These are phyloP conservation scores for Lamprologus sp. DNA, from an alignment of 2,113 vertebrate genomes.

Conservation along the genomic window DNA sequence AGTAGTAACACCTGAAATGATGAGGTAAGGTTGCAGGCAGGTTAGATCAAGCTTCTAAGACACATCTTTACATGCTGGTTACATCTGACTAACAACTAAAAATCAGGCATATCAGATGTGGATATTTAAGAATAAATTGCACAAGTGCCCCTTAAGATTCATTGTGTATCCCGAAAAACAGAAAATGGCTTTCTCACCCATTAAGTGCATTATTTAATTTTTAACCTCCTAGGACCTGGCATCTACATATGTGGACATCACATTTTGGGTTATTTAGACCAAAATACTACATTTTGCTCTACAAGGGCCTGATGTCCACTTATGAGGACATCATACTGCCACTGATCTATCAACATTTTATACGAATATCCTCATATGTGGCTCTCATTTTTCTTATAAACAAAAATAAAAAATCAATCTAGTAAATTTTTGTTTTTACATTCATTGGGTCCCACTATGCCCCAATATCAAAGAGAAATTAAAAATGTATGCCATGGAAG, in stretches of 20 bases:
- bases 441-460: background rate
- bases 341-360: background rate
- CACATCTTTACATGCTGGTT: background rate
- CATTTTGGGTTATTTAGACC: background rate
- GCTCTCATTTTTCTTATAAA: background rate
- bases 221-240: background rate
- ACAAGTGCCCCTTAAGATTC: background rate
- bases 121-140: background rate
- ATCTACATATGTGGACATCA: background rate
- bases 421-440: background rate
- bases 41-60: background rate
- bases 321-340: background rate
- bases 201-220: background rate
- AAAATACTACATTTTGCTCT: background rate
- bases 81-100: background rate
- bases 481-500: background rate
- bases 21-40: background rate
- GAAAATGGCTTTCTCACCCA: background rate
- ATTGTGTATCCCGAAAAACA: background rate
- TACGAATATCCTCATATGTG: background rate
- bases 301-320: background rate
- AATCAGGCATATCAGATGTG: background rate
- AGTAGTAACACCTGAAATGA: background rate
- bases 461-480: background rate
- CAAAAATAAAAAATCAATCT: background rate